These are phyloP conservation scores for Callopanchax toddi DNA, from an alignment of 2,113 vertebrate species.

Conservation along the genomic window DNA sequence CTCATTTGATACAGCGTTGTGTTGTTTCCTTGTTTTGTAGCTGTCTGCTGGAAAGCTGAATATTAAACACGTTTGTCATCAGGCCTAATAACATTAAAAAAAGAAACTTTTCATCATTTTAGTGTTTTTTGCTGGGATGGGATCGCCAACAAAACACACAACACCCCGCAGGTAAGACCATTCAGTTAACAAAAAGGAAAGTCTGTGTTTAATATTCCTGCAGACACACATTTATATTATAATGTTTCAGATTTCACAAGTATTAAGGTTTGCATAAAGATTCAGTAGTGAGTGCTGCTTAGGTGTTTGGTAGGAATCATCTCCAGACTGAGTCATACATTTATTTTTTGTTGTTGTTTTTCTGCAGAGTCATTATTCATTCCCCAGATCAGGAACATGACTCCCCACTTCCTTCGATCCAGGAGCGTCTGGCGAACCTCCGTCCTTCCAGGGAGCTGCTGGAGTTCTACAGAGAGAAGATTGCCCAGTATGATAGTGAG, in stretches of 20 bases:
- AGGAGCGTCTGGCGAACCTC: conserved; percentile 85
- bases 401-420: conserved; percentile 84
- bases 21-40: no score
- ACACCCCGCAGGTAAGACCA: conserved; percentile 51
- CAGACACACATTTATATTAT: neutral
- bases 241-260: neutral
- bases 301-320: no score
- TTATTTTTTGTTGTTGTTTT: neutral
- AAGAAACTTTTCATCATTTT: conserved; percentile 1
- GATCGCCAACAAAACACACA: conserved; percentile 57
- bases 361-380: conserved; percentile 25
- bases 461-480: conserved; percentile 90
- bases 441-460: conserved; percentile 89
- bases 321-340: neutral
- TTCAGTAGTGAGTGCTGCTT: neutral
- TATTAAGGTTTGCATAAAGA: neutral
- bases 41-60: no score
- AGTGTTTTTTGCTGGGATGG: conserved; percentile 49
- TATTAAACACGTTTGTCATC: no score
- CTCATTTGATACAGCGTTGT: neutral
- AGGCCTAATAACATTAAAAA: no score
- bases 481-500: conserved; percentile 89
- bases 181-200: neutral
- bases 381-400: conserved; percentile 61
- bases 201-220: neutral